These are phyloP conservation scores for Halichoeres trimaculatus DNA, from an alignment of 2,113 vertebrate genomes.

Conservation along the genomic window DNA sequence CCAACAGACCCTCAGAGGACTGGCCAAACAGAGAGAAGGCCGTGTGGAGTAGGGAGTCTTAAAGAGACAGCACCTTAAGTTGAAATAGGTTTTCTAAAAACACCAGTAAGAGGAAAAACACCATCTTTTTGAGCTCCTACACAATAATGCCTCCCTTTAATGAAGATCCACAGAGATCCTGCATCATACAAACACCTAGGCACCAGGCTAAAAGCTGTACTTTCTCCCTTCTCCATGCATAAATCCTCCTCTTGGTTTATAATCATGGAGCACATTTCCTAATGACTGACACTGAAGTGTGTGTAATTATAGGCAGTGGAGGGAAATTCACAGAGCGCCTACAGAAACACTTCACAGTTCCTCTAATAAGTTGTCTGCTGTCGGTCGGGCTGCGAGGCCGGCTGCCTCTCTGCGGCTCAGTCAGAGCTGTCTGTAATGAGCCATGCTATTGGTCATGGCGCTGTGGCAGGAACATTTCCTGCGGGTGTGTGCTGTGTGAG, in stretches of 20 bases:
- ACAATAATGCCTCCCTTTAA: not conserved
- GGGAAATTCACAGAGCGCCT: slow-evolving; percentile 11
- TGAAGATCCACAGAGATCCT: not conserved
- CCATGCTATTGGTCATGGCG: slow-evolving; percentile 56
- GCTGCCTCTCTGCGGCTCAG: slow-evolving; percentile 30
- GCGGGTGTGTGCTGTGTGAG: slow-evolving; percentile 20
- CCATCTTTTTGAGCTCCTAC: too few relatives aligned
- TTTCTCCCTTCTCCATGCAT: not conserved
- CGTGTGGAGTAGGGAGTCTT: too few relatives aligned
- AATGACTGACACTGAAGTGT: slow-evolving; percentile 21
- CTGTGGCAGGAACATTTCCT: slow-evolving; percentile 20
- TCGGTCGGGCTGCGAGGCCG: slow-evolving; percentile 30
- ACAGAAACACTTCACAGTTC: slow-evolving; percentile 20
- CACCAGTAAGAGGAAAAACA: too few relatives aligned
- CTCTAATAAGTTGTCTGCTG: slow-evolving; percentile 41
- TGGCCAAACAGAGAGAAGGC: too few relatives aligned
- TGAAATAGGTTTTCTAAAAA: too few relatives aligned
- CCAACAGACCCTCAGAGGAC: too few relatives aligned
- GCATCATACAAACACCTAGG: not conserved
- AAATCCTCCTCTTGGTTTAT: not conserved
- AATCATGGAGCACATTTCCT: slow-evolving; percentile 5
- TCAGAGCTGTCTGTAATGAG: slow-evolving; percentile 62
- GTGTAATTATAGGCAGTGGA: slow-evolving; percentile 20
- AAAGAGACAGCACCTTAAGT: too few relatives aligned
- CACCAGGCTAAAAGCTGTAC: not conserved